These are phyloP conservation scores for Hydropsyche betteni DNA, from an alignment of 2,888 invertebrate species.

Conservation along the genomic window DNA sequence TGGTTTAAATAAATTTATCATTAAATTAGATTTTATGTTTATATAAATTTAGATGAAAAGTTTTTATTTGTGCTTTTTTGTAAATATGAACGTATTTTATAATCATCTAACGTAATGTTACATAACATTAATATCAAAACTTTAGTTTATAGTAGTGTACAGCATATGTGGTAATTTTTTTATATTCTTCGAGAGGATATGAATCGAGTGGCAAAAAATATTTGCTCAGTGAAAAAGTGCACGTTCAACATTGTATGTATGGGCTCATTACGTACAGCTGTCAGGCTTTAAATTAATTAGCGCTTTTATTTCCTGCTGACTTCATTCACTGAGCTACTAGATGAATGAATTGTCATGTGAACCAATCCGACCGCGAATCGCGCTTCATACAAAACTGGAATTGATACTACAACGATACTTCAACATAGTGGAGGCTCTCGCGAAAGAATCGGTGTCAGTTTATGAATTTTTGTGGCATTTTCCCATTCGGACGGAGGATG, in stretches of 20 bases:
- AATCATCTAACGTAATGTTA: neutral
- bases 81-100: no score
- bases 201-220: constrained; percentile 34
- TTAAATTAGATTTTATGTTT: no score
- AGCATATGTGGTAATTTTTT: constrained; percentile 2
- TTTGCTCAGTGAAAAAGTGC: constrained; percentile 10
- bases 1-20: no score
- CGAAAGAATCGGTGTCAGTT: neutral
- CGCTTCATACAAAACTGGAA: neutral
- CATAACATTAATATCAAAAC: neutral
- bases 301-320: constrained; percentile 49
- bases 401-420: neutral
- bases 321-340: constrained; percentile 44
- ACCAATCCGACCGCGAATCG: constrained; percentile 16
- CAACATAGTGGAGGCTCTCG: neutral
- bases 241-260: constrained; percentile 40
- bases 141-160: neutral
- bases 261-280: constrained; percentile 44
- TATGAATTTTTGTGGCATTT: constrained; percentile 12
- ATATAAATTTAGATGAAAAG: no score
- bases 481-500: constrained; percentile 47
- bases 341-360: constrained; percentile 47
- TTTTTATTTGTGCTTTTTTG: no score
- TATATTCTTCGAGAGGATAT: neutral
- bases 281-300: constrained; percentile 47